These are phyloP conservation scores for Semibalanus balanoides DNA, from an alignment of 1,140 invertebrate genomes.

Conservation along the genomic window DNA sequence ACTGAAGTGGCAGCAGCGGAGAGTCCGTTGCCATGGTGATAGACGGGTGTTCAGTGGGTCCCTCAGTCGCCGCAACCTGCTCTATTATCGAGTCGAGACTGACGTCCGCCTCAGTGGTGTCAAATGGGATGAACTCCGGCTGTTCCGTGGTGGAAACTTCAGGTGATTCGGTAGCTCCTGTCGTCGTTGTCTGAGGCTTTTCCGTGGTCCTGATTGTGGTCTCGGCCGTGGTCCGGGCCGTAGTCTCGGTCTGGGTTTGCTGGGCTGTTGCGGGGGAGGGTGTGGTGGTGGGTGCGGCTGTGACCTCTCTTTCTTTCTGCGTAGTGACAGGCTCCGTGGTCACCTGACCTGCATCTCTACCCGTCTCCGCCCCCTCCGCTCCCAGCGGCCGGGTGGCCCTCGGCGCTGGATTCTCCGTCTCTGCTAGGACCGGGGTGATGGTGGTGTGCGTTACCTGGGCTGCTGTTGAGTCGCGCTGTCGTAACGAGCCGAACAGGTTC, in stretches of 20 bases:
- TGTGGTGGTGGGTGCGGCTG: background rate
- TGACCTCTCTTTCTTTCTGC: background rate
- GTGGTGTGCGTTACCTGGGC: background rate
- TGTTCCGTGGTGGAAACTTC: background rate
- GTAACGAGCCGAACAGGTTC: background rate
- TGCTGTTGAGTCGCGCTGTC: background rate
- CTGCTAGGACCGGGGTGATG: background rate
- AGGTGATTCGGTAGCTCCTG: too few relatives aligned
- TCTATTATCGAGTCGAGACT: background rate
- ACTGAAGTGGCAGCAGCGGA: background rate
- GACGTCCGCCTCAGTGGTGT: background rate
- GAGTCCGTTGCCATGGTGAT: background rate
- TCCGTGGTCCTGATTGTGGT: background rate
- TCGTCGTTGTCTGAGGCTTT: background rate
- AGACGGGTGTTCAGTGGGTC: background rate
- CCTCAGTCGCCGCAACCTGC: background rate
- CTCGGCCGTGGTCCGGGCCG: too few relatives aligned
- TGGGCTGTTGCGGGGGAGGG: too few relatives aligned
- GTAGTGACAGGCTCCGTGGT: background rate
- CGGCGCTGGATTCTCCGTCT: background rate
- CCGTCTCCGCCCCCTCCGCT: too few relatives aligned
- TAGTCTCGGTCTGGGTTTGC: background rate
- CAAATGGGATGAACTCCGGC: background rate
- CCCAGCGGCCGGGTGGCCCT: background rate
- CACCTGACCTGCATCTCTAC: too few relatives aligned